Evolutionary conservation across 2,888 invertebrate genomes (phyloP).

Genomic region (Teleiodes luculella): DNA sequence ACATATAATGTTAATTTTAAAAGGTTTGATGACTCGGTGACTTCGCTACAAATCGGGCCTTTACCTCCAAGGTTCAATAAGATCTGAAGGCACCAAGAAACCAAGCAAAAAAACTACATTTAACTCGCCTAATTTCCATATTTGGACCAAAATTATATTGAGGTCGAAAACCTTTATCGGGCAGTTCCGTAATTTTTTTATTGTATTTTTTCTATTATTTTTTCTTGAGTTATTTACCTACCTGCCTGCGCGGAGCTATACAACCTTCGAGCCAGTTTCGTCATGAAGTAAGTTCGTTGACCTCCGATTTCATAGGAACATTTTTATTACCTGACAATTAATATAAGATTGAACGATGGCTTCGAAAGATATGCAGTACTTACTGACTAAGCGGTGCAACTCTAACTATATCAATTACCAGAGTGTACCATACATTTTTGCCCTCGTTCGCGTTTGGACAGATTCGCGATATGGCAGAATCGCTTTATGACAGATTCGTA

Average conservation of each 20-base stretch:
- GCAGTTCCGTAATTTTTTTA: slow-evolving; percentile 42
- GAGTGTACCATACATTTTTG: too few relatives aligned
- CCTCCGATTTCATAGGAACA: slow-evolving; percentile 30
- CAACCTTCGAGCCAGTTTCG: slow-evolving; percentile 64
- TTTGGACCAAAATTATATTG: slow-evolving; percentile 35
- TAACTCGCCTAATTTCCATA: slow-evolving; percentile 20
- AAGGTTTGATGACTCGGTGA: not conserved
- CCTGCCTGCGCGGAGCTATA: slow-evolving; percentile 53
- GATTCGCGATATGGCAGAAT: too few relatives aligned
- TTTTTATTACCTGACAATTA: not conserved
- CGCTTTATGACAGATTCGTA: too few relatives aligned
- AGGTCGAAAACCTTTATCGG: slow-evolving; percentile 47
- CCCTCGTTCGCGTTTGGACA: too few relatives aligned
- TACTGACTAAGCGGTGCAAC: too few relatives aligned
- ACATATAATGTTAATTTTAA: not conserved
- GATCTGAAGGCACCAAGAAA: too few relatives aligned
- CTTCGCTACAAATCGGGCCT: slow-evolving; percentile 1
- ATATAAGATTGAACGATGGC: too few relatives aligned
- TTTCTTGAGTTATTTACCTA: slow-evolving; percentile 34
- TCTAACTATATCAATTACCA: too few relatives aligned
- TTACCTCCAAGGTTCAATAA: slow-evolving; percentile 27
- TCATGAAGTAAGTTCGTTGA: slow-evolving; percentile 60
- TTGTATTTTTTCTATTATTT: slow-evolving; percentile 6
- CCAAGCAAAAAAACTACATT: slow-evolving; percentile 30
- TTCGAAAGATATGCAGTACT: too few relatives aligned